Evolutionary conservation across 2,797 vertebrate species (phyloP).

Genomic region (Melanotaenia boesemani): DNA sequence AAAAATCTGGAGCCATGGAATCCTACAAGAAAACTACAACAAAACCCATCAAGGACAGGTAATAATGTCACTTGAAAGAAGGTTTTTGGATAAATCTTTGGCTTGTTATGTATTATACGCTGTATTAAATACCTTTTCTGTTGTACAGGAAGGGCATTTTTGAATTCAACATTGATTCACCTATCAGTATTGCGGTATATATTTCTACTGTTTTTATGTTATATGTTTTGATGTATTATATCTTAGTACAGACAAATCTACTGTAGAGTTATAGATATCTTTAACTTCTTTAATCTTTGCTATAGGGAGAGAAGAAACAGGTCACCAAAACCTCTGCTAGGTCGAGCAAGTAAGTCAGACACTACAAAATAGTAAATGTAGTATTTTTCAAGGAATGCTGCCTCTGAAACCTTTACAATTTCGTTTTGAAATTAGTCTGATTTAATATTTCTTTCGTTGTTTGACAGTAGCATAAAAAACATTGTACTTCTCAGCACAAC

Average conservation of each 20-base stretch:
- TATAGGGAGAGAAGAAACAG: conserved; percentile 61
- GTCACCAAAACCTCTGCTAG: conserved; percentile 38
- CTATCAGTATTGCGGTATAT: conserved; percentile 84
- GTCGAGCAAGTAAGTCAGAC: conserved; percentile 68
- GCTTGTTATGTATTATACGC: conserved; percentile 8
- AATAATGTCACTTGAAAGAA: conserved; percentile 18
- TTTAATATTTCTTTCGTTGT: conserved; percentile 22
- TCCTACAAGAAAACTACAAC: conserved; percentile 45
- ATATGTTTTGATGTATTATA: background rate
- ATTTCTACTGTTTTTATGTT: background rate
- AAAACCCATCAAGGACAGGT: conserved; percentile 56
- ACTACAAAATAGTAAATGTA: background rate
- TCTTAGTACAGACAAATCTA: background rate
- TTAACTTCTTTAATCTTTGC: conserved; percentile 49
- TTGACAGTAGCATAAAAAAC: conserved; percentile 54
- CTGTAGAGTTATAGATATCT: conserved; percentile 7
- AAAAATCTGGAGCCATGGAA: conserved; percentile 45
- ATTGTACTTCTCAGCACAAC: conserved; percentile 33
- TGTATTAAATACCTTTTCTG: conserved; percentile 17
- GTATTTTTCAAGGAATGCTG: background rate
- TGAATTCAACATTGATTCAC: conserved; percentile 84
- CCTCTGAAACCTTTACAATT: conserved; percentile 18
- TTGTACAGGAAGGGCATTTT: conserved; percentile 88
- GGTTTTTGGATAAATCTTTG: conserved; percentile 18
- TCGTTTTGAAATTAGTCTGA: conserved; percentile 23